Conservation (phyloP, 2,797 vertebrate genomes). For the Arvicola amphibius region DNA sequence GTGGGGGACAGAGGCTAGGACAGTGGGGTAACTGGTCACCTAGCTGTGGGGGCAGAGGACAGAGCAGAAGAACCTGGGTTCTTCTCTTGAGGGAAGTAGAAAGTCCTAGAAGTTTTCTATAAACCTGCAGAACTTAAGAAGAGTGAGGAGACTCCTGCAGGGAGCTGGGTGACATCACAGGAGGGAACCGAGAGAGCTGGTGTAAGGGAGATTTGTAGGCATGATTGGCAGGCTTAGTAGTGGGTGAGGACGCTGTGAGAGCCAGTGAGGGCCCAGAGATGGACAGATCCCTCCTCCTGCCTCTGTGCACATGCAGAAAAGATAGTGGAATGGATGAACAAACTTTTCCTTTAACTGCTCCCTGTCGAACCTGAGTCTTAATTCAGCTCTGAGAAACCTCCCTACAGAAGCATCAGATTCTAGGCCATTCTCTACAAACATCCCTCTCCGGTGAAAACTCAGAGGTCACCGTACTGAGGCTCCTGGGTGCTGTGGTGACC, state of each 20-base stretch:
- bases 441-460: background rate
- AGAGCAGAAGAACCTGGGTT: background rate
- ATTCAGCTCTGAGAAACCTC: background rate
- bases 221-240: rapidly evolving
- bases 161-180: background rate
- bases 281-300: background rate
- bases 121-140: background rate
- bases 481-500: rapidly evolving
- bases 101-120: background rate
- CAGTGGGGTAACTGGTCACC: background rate
- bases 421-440: rapidly evolving
- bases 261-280: no score
- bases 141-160: background rate
- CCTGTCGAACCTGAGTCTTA: background rate
- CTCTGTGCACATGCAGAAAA: background rate
- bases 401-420: rapidly evolving
- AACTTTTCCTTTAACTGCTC: background rate
- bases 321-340: background rate
- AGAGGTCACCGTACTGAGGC: no score
- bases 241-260: background rate
- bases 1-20: no score
- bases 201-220: no score
- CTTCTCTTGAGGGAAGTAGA: background rate
- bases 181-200: background rate
- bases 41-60: background rate